Evolutionary conservation across 1,140 invertebrate species (phyloP), one percentile per base, ranked within the genome.

Genomic region (Bathynomus jamesi): DNA sequence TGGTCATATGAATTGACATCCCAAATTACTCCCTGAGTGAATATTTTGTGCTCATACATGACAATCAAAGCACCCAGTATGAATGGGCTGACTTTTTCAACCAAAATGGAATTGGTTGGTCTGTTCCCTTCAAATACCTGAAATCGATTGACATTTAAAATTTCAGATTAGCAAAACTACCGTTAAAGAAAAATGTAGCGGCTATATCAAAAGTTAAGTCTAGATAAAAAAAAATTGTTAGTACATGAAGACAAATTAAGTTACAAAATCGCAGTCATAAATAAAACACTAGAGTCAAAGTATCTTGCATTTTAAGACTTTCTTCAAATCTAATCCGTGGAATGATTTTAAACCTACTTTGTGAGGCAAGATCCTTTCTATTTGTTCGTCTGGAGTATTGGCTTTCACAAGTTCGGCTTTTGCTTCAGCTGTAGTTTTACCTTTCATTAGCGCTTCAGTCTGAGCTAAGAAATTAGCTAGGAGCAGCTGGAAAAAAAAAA

Each of bases 1-100:
- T 99, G 98, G 85, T 99, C 98, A 83, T 91, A 99, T 0, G 96
- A 99, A 83, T 99, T 99, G 79, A 99, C 98, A 82, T 98, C 92
- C 98, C 98, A 99, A 78, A 99, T 95, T 17, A 96, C 88, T 70
- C 97, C 97, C 84, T 99, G 97, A 2, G 91, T 89, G 85, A 99
- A 99, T 78, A 99, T 99, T 84, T 99, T 99, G 81, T 98, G 95
- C 83, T 99, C 97, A 82, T 99, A 99, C 81, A 95, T 88, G 25
- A 92, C 96, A 82, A 99, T 98, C n/a, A 99, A 84, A 61, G 90
- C 89, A 72, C 98, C 98, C 21, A 99, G 86, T 5, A 87, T 95
- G 84, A 98, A 98, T 8, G 98, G 97, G 10, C 92, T 94, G 17
- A 99, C 78, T 83, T 93, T 91, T 80, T 91, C 91, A 0, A 99